Base-by-base conservation (phyloP, 2,113 vertebrate genomes). In the Plecturocebus donacophilus region DNA sequence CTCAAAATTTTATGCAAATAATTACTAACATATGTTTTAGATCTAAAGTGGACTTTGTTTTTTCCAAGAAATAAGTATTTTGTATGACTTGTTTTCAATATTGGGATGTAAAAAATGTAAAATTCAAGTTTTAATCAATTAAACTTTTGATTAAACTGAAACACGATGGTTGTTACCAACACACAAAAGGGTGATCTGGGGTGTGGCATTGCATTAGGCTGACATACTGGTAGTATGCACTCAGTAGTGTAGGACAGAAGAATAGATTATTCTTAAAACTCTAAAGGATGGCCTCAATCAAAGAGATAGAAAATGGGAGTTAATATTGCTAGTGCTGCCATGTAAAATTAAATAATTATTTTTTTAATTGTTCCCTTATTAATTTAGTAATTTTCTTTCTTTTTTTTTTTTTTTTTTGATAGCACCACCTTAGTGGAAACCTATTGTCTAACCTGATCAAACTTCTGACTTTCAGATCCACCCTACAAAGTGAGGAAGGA, bases 261-360 rank as follows among this genome's bases (percentile, higher is more conserved):
- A 92, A 73, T 30, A 6, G 19, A 45, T 35, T 58, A 25, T n/a
- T 20, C 11, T 17, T 52, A 21, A 21, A 14, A 10, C 47, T 52
- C 13, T 23, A 54, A 94, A 56, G n/a, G 68, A 80, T 2, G 21
- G 21, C 42, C 52, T 35, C 27, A 82, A 14, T 32, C 30, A 64
- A 40, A 56, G 7, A 90, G 40, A 52, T 27, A 86, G 42, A 66
- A 86, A 87, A 64, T 38, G 5, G 8, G 16, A 71, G 25, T 45
- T 64, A 61, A 81, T 75, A 80, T 54, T 17, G 8, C 47, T 27
- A 47, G 0, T 23, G 47, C 11, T 73, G 6, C 16, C 64, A 1
- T 81, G 14, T 40, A 64, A 76, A 96, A 68, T 66, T 61, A 70
- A 45, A 42, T 42, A 68, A 76, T 81, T 38, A 79, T 68, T n/a